Percentiles rank a stretch among this genome's conserved stretches.
Evolutionary conservation across 2,797 vertebrate species (phyloP).

Genomic region (Myotis daubentonii): DNA sequence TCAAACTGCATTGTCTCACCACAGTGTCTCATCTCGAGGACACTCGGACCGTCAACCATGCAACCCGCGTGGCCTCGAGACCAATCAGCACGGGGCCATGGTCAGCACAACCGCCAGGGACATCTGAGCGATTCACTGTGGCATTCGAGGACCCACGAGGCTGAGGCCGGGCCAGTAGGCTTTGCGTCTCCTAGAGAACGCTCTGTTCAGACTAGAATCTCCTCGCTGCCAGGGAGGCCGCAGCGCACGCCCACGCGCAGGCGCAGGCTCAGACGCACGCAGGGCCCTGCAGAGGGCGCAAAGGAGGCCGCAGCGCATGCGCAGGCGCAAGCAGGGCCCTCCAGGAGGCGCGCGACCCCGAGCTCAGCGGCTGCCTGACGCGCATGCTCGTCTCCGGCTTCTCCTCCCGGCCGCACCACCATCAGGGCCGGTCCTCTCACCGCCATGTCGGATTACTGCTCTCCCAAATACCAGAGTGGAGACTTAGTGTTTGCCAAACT

Average conservation of each 20-base stretch:
- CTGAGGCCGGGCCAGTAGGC: fast-evolving
- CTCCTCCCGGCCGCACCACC: background rate
- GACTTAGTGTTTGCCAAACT: conserved; percentile 97
- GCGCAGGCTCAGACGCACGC: background rate
- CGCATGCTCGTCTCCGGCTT: background rate
- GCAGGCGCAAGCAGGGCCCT: background rate
- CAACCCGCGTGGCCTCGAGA: background rate
- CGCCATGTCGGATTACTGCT: conserved; percentile 89
- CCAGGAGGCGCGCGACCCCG: background rate
- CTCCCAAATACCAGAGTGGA: conserved; percentile 91
- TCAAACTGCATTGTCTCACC: background rate
- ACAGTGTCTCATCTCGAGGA: background rate
- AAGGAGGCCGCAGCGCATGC: too few species aligned
- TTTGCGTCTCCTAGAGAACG: fast-evolving
- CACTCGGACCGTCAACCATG: background rate
- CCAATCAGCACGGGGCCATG: fast-evolving
- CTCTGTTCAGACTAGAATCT: fast-evolving
- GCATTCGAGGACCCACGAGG: background rate
- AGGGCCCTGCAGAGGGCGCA: too few species aligned
- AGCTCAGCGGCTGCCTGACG: background rate
- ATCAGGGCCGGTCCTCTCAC: background rate
- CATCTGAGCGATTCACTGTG: fast-evolving
- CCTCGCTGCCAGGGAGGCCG: too few species aligned
- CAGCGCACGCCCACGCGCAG: background rate
- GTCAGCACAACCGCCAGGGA: background rate